Evolutionary conservation across 2,888 invertebrate genomes (phyloP), one percentile per base, ranked within the genome.

Genomic region (Oxyteleia sp.): DNA sequence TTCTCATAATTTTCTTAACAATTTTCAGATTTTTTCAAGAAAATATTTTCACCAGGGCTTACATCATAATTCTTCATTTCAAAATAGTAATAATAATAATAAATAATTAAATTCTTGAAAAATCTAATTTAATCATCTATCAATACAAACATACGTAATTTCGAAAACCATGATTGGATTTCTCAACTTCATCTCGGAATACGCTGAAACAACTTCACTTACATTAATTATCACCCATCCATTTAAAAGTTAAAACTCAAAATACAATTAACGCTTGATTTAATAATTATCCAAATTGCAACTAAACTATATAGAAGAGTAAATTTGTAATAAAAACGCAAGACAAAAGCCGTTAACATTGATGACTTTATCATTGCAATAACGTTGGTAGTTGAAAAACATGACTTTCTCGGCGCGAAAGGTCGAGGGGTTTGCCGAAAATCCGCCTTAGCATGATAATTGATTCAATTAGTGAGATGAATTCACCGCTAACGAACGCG

Each of bases 381-480:
- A 75, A 63, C 51, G 63, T 63, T 69, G 20, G 68, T 53, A 82
- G 49, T 57, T 75, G 69, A 82, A 82, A 82, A 82, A 72, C 82
- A 87, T 81, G 87, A 87, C 84, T 86, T 85, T 83, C 71, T 49
- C 64, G 47, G 68, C 59, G 78, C 26, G 63, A 55, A 61, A 71
- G 68, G 86, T 84, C 72, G 82, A 78, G 84, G 81, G 82, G 89
- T 89, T 90, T 90, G 88, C 89, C 89, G 88, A 90, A 90, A 90
- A 92, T 90, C 90, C 89, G 90, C 89, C 90, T 92, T 90, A 91
- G 90, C 91, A 91, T 91, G 90, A 91, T 92, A 92, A 92, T 92
- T 92, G 92, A 92, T 92, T 92, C 90, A 92, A 92, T 92, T 92
- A 91, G 88, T 88, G 88, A 91, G 90, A 91, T 91, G 91, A 92